These are phyloP conservation scores for Eueremaeus valkanovi DNA, from an alignment of 2,888 invertebrate genomes.

Conservation along the genomic window DNA sequence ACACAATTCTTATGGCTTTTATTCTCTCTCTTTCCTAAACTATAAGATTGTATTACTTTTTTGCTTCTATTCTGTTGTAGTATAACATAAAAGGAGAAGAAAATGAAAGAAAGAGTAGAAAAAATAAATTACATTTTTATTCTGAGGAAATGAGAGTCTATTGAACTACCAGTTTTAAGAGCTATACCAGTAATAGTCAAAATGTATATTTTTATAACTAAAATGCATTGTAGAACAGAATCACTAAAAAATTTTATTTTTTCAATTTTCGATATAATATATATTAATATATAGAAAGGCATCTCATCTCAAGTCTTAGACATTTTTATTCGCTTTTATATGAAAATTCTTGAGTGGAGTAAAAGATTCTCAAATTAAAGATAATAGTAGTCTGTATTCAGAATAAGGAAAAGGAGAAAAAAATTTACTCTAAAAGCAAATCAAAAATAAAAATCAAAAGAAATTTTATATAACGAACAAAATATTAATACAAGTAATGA, in stretches of 20 bases:
- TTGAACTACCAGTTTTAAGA: background rate
- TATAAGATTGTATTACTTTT: constrained; percentile 7
- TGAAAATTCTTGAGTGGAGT: background rate
- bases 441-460: background rate
- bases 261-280: background rate
- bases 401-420: background rate
- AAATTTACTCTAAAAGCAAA: background rate
- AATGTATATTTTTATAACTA: background rate
- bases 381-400: background rate
- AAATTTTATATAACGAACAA: background rate
- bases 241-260: background rate
- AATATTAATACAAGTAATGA: background rate
- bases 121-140: constrained; percentile 22
- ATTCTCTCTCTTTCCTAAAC: background rate
- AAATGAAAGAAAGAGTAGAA: background rate
- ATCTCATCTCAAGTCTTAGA: background rate
- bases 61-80: background rate
- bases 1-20: constrained; percentile 15
- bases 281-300: background rate
- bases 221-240: background rate
- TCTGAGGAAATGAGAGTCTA: constrained; percentile 3
- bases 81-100: background rate
- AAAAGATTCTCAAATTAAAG: background rate
- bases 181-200: background rate
- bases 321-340: background rate